A percentile compares a stretch with the other conserved stretches of the same genome.
Conservation (phyloP, 2,888 invertebrate genomes). For the Melinaea marsaeus region DNA sequence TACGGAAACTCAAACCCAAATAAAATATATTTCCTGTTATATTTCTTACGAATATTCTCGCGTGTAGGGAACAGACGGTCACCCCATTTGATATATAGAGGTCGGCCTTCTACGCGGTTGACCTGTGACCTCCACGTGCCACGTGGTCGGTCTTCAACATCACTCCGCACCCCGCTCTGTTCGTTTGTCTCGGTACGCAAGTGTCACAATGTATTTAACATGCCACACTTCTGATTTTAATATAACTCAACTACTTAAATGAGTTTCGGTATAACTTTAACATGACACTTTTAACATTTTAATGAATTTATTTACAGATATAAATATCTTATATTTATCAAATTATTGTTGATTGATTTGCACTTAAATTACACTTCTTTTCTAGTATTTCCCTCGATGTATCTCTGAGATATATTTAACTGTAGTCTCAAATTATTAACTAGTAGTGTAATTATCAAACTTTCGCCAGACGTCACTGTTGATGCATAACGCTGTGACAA, state of each 20-base stretch:
- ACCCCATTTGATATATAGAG: slow-evolving; percentile 10
- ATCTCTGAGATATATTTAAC: no score
- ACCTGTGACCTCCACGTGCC: slow-evolving; percentile 60
- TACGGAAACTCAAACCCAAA: neutral
- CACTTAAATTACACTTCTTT: no score
- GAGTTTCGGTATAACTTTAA: neutral
- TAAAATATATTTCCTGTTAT: no score
- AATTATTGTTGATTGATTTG: no score
- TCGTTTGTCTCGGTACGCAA: slow-evolving; percentile 50
- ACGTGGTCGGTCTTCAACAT: slow-evolving; percentile 51
- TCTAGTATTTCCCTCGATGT: no score
- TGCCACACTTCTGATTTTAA: slow-evolving; percentile 32
- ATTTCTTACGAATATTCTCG: no score
- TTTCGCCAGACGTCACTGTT: slow-evolving; percentile 3
- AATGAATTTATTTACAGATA: no score
- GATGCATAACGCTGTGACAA: slow-evolving; percentile 11
- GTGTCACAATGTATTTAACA: slow-evolving; percentile 39
- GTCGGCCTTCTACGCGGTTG: slow-evolving; percentile 32
- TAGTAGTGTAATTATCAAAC: neutral
- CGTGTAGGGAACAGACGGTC: slow-evolving; percentile 2
- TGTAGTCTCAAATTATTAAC: no score
- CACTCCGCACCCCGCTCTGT: slow-evolving; percentile 48
- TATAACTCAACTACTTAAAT: neutral
- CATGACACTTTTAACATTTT: neutral
- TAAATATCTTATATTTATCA: no score